phyloP scores from a whole-genome alignment of 2,113 vertebrate species.

The Noctilio leporinus region DNA sequence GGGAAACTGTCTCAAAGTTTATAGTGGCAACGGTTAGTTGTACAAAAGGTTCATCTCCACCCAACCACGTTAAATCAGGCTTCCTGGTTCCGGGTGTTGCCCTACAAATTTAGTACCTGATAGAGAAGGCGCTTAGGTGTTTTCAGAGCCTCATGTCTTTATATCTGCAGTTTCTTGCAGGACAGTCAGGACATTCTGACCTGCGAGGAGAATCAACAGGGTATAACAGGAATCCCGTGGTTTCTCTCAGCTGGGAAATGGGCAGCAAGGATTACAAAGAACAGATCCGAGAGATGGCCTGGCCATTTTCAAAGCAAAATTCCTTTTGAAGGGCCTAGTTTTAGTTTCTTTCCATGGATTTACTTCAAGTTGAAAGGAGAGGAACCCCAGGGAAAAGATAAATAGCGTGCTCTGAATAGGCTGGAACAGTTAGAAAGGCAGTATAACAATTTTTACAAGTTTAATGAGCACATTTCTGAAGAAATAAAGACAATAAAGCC shows the following conservation, averaged over 20 bases:
- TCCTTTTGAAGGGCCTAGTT: neutral
- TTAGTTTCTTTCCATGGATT: neutral
- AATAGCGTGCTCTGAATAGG: neutral
- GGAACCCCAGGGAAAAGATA: neutral
- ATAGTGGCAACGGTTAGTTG: neutral
- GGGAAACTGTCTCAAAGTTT: neutral
- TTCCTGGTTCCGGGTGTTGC: neutral
- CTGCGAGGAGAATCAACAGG: neutral
- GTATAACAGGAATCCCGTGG: neutral
- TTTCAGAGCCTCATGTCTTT: neutral
- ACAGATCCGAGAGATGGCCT: neutral
- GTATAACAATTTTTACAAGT: neutral
- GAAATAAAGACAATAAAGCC: neutral
- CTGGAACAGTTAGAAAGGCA: neutral
- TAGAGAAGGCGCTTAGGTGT: neutral
- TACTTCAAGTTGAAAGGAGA: neutral
- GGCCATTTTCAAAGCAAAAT: neutral
- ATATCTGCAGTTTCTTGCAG: neutral
- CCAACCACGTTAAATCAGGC: neutral
- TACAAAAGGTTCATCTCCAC: neutral
- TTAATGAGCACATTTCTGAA: neutral
- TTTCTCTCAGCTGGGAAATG: neutral
- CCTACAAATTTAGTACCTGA: neutral
- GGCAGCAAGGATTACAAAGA: fast-evolving
- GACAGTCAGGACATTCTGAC: neutral